These are phyloP conservation scores for Hipparchia semele DNA, from an alignment of 2,888 invertebrate species.

Conservation along the genomic window DNA sequence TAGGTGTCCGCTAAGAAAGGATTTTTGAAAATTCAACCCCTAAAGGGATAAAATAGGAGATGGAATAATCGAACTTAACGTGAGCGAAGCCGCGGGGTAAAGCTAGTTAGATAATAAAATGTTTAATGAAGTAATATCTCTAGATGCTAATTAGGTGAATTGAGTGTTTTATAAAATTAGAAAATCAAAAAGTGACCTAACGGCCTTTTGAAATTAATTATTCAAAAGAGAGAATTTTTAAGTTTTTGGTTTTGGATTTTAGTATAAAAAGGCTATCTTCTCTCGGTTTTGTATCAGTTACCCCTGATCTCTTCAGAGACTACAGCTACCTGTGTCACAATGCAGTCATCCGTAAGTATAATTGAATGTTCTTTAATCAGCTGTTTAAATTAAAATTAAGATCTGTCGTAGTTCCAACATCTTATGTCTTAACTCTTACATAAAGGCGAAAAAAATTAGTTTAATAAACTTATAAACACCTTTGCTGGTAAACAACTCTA, in stretches of 20 bases:
- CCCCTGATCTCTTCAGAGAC: constrained; percentile 23
- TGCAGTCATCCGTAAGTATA: constrained; percentile 33
- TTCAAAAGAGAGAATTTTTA: constrained; percentile 7
- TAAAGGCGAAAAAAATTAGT: too few species aligned
- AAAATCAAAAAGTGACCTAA: constrained; percentile 2
- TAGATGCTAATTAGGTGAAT: background rate
- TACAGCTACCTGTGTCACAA: constrained; percentile 17
- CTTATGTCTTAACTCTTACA: too few species aligned
- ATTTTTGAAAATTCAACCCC: too few species aligned
- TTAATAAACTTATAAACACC: too few species aligned
- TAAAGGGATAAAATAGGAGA: too few species aligned
- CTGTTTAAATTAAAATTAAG: too few species aligned
- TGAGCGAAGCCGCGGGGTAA: too few species aligned
- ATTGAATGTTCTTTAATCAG: too few species aligned
- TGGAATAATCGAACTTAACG: too few species aligned
- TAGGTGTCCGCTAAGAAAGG: too few species aligned
- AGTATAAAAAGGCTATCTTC: constrained; percentile 26
- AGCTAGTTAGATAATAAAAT: constrained; percentile 1
- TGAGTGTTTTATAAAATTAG: background rate
- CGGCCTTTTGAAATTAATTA: background rate
- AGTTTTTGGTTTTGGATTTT: constrained; percentile 18
- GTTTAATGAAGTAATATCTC: background rate
- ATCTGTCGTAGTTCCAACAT: too few species aligned
- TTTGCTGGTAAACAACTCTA: too few species aligned
- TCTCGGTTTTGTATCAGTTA: constrained; percentile 21